Evolutionary conservation across 2,888 invertebrate species (phyloP).

Genomic region (Ennomos quercinarius): DNA sequence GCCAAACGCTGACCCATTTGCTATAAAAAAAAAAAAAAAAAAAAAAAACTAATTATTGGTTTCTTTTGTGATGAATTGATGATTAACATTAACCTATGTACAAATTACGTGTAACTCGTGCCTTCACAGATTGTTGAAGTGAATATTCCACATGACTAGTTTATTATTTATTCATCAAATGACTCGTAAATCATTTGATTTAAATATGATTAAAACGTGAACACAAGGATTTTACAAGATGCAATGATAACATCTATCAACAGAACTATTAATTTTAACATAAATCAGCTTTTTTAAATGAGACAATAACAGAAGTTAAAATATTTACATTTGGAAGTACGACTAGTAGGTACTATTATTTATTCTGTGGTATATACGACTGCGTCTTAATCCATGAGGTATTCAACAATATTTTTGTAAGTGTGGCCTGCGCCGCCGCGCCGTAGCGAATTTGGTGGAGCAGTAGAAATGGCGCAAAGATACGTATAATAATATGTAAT

Average conservation of each 20-base stretch:
- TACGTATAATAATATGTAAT: no score
- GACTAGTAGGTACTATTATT: no score
- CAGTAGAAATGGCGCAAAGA: no score
- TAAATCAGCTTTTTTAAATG: not conserved
- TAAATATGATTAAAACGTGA: slow-evolving; percentile 26
- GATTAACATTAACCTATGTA: no score
- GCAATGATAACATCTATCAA: slow-evolving; percentile 12
- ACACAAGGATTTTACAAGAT: slow-evolving; percentile 9
- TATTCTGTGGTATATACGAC: no score
- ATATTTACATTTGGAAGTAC: not conserved
- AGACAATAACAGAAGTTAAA: not conserved
- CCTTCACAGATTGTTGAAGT: slow-evolving; percentile 23
- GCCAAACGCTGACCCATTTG: no score
- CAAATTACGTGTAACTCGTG: slow-evolving; percentile 11
- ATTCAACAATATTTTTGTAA: no score
- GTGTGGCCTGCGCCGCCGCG: no score
- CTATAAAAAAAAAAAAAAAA: no score
- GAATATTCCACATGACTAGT: slow-evolving; percentile 28
- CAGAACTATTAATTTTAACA: not conserved
- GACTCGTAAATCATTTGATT: slow-evolving; percentile 36
- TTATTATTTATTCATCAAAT: slow-evolving; percentile 33
- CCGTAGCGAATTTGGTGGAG: no score
- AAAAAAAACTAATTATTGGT: not conserved
- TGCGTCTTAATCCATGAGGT: no score
- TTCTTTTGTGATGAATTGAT: not conserved